Evolutionary conservation across 2,113 vertebrate genomes (phyloP).

Genomic region (Daboia siamensis): DNA sequence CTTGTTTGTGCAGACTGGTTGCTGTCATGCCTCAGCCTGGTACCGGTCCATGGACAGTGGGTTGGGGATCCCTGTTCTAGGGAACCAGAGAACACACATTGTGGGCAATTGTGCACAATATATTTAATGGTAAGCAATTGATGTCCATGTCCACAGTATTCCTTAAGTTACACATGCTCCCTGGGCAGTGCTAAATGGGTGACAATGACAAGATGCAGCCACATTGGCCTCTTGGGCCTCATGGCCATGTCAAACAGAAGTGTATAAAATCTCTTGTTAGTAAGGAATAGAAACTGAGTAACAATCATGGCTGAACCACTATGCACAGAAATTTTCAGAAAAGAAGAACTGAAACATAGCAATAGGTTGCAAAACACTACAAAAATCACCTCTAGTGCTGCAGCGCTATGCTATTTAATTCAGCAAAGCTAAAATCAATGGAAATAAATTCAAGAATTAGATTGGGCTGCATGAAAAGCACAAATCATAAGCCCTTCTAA

Average conservation of each 20-base stretch:
- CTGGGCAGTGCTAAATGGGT: background rate
- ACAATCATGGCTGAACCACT: background rate
- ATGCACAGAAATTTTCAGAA: background rate
- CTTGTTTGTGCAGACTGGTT: too few relatives aligned
- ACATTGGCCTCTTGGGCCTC: background rate
- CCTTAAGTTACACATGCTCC: background rate
- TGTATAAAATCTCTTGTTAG: background rate
- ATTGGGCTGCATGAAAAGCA: background rate
- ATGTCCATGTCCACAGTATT: background rate
- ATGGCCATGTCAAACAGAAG: background rate
- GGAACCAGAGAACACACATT: too few relatives aligned
- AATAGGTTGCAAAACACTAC: background rate
- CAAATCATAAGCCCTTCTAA: background rate
- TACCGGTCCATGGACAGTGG: too few relatives aligned
- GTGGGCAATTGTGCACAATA: background rate
- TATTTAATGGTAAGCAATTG: background rate
- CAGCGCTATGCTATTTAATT: background rate
- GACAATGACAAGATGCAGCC: background rate
- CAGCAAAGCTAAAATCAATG: background rate
- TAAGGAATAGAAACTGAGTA: background rate
- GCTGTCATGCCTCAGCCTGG: too few relatives aligned
- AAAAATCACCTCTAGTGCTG: background rate
- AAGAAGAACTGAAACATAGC: background rate
- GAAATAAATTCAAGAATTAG: background rate
- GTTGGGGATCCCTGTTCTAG: too few relatives aligned